Conservation (phyloP, 1,140 invertebrate genomes). For the Eubasilissa regina region DNA sequence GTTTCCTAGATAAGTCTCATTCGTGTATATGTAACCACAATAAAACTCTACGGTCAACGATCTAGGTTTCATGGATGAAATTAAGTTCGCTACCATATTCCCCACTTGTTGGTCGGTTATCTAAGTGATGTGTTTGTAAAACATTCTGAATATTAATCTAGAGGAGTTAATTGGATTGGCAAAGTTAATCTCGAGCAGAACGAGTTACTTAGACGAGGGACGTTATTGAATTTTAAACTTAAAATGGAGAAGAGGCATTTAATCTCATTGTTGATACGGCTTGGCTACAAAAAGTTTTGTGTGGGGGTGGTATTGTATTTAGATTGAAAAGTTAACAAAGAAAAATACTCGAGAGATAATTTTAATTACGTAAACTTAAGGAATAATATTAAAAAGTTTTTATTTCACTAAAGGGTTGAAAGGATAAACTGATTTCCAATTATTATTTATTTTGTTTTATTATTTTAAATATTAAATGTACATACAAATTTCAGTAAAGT, state of each 20-base stretch:
- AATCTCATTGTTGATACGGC: constrained; percentile 20
- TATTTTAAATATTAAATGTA: too few relatives aligned
- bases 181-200: constrained; percentile 11
- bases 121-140: constrained; percentile 6
- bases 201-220: constrained; percentile 18
- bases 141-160: constrained; percentile 6
- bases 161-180: constrained; percentile 14
- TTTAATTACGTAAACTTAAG: too few relatives aligned
- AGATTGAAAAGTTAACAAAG: too few relatives aligned
- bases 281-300: background rate
- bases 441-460: too few relatives aligned
- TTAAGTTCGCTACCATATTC: background rate
- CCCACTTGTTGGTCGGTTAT: background rate
- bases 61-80: background rate
- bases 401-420: too few relatives aligned
- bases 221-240: constrained; percentile 26
- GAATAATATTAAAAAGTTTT: too few relatives aligned
- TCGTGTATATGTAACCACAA: too few relatives aligned
- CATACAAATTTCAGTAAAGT: too few relatives aligned
- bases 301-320: background rate
- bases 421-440: too few relatives aligned
- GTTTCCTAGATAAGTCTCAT: too few relatives aligned
- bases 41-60: background rate
- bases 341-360: too few relatives aligned
- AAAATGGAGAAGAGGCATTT: background rate